Percentiles rank a stretch among this genome's conserved stretches.
Conservation (phyloP, 2,888 invertebrate species). For the Campoletis raptor region DNA sequence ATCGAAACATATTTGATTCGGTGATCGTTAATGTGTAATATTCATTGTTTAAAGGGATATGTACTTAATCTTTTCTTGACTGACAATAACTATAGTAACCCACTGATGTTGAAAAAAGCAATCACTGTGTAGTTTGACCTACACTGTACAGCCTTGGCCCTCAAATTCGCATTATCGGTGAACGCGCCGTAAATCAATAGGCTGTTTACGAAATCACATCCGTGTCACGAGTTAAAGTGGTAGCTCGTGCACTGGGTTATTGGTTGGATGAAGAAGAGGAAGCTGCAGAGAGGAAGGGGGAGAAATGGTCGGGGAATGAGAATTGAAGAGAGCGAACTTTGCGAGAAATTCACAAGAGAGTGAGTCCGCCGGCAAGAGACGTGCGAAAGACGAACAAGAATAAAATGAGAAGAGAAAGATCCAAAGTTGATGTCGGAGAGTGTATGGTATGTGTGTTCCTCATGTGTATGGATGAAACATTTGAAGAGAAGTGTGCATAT, state of each 20-base stretch:
- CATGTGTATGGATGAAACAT: conserved; percentile 37
- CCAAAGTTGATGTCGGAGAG: conserved; percentile 65
- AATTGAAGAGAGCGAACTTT: conserved; percentile 26
- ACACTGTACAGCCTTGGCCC: conserved; percentile 28
- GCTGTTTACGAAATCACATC: conserved; percentile 66
- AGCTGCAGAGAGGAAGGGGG: conserved; percentile 59
- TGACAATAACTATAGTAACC: conserved; percentile 20
- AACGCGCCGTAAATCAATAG: conserved; percentile 67
- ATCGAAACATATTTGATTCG: neutral
- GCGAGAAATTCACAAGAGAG: conserved; percentile 49
- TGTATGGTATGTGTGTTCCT: conserved; percentile 54
- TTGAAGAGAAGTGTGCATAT: conserved; percentile 48
- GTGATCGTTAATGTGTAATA: neutral
- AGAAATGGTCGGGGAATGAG: conserved; percentile 62
- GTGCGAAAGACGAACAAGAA: conserved; percentile 56
- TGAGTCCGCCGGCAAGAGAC: conserved; percentile 22
- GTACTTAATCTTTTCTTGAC: neutral
- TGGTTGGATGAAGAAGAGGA: conserved; percentile 53
- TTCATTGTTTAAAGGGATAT: neutral
- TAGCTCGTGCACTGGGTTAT: conserved; percentile 43
- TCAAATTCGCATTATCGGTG: conserved; percentile 51
- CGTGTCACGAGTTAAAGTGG: conserved; percentile 62
- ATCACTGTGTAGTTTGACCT: conserved; percentile 25
- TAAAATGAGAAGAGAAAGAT: conserved; percentile 48
- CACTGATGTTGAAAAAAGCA: conserved; percentile 29